Base-by-base conservation (phyloP, 2,888 invertebrate species). In the Nesidiocoris tenuis region DNA sequence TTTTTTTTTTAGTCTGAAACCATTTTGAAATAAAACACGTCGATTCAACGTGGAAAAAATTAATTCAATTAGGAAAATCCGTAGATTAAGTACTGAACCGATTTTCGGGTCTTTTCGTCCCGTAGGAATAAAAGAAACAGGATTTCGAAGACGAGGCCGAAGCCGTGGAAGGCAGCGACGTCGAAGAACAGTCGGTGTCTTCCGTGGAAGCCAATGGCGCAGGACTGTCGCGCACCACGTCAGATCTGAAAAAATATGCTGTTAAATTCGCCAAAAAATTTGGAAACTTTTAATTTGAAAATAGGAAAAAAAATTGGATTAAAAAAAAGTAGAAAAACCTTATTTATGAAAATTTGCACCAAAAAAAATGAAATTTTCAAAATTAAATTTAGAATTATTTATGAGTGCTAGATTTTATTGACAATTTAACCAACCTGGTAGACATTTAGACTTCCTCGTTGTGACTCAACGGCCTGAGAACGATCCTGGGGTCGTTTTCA, bases 401-500 rank as follows among this genome's bases (percentile, higher is more conserved):
- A n/a, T n/a, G n/a, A n/a, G n/a, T n/a, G n/a, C n/a, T n/a, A n/a
- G n/a, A n/a, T n/a, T n/a, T n/a, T n/a, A n/a, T n/a, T n/a, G n/a
- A n/a, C n/a, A n/a, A n/a, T n/a, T n/a, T n/a, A n/a, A n/a, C n/a
- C 59, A 1, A 70, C 70, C 70, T 57, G 25, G 1, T 21, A 17
- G n/a, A 63, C 22, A 18, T 61, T 79, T 81, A 81, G 78, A 86
- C 86, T 81, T 87, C 88, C 82, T 87, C 87, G 70, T 86, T 86
- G 78, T 86, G 85, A 83, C 90, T 90, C 79, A 90, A 85, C 21
- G 91, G 90, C 81, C 88, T 86, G 66, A 88, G 83, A 24, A 88
- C 88, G 81, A 88, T 88, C 81, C 88, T 84, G 71, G 91, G 91
- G 82, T 91, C 89, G 25, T 89, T 88, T 82, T 91, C 91, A 80